Evolutionary conservation across 2,888 invertebrate genomes (phyloP), one percentile per base, ranked within the genome.

Genomic region (Xestia rhomboidea): DNA sequence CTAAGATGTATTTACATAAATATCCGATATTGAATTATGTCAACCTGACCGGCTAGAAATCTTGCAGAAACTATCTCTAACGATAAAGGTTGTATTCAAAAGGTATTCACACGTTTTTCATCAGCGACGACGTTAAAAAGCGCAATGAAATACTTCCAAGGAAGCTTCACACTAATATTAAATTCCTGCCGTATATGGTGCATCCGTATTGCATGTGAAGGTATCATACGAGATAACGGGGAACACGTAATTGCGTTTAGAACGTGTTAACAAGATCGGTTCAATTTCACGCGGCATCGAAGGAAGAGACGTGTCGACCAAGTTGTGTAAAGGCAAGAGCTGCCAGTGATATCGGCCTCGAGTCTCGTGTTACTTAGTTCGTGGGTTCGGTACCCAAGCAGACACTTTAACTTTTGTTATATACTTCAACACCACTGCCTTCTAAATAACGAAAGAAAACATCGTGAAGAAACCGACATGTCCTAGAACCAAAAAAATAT

Each of bases 161-260:
- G 15, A 60, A 64, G 30, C 21, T 77, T 2, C 21, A 30, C 44
- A 68, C 62, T 71, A 2, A 62, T 86, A 83, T 83, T 83, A 83
- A 83, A 83, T 77, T 83, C 86, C 71, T 63, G 13, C 11, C 24
- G 18, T 41, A 64, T 8, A 44, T 18, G 63, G 46, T 62, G 57
- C 64, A 79, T 30, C n/a, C 30, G 27, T 34, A 27, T 38, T 62
- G 62, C 70, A 62, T 70, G 57, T 70, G 18, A 60, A 54, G 30
- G 51, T 13, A 69, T 76, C 24, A 81, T 46, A 57, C 10, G 44
- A 73, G 62, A 76, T 76, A 68, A 68, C 4, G 24, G 30, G 7
- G 1, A 44, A n/a, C 54, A 41, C 7, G 62, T 73, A 70, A 80
- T 82, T 70, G 62, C 44, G 44, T 66, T 82, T n/a, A 44, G 3